phyloP scores from a whole-genome alignment of 23 tunicate genomes.

The Styela clava region DNA sequence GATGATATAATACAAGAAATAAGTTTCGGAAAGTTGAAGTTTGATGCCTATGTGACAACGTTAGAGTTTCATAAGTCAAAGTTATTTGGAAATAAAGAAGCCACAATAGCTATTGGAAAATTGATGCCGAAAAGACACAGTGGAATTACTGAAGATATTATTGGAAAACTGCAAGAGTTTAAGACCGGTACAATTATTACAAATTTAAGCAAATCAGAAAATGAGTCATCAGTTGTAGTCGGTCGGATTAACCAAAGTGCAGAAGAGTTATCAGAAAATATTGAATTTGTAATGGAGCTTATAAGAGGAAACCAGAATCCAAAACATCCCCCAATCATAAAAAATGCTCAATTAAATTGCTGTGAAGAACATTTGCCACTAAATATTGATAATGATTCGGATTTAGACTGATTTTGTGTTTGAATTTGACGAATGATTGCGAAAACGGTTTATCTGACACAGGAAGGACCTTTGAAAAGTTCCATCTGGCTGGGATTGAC shows the following conservation, averaged over 20 bases:
- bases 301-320: constrained; percentile 1
- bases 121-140: background rate
- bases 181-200: background rate
- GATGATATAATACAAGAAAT: constrained; percentile 11
- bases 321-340: constrained; percentile 16
- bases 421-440: no score
- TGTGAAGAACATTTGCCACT: background rate
- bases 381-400: background rate
- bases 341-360: background rate
- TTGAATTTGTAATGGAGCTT: background rate
- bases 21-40: background rate
- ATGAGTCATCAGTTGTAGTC: constrained; percentile 8
- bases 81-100: constrained; percentile 1
- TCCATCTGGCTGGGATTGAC: no score
- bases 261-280: constrained; percentile 4
- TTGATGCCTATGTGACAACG: constrained; percentile 22
- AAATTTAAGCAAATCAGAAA: background rate
- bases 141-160: constrained; percentile 10
- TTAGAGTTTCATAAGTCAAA: constrained; percentile 4
- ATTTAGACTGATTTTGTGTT: no score
- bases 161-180: background rate
- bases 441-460: no score
- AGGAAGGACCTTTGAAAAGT: no score
- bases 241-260: constrained; percentile 11
- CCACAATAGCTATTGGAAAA: constrained; percentile 18